Base-by-base conservation (phyloP, 2,113 vertebrate species). In the Otocyon megalotis region DNA sequence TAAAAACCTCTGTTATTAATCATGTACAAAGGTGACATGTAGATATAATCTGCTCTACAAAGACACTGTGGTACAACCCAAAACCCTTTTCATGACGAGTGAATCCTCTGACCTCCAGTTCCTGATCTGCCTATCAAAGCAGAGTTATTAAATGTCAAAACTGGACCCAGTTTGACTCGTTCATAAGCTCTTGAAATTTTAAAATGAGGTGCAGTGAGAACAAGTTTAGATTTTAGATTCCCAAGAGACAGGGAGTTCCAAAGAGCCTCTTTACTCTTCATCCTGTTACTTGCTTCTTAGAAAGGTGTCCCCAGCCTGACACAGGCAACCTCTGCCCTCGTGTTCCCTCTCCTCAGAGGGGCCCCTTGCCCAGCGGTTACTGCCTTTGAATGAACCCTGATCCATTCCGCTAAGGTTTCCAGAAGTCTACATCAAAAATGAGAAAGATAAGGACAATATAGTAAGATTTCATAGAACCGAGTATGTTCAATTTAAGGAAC, bases 131-230 rank as follows among this genome's bases (percentile, higher is more conserved):
- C 43, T 43, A 5, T 65, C 24, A 48, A 50, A 87, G 69, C 35
- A 80, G 20, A 50, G 30, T 71, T 92, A 56, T 43, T 83, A 32
- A 54, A 62, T 79, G 67, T 80, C 74, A 67, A 16, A 50, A 16
- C 56, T 58, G 43, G n/a, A n/a, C 67, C 69, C 67, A 24, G 14
- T 37, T 62, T 87, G 62, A 58, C 37, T 83, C 93, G 72, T 80
- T 81, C 16, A 32, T 32, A 72, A 88, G 93, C 82, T 76, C 82
- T 53, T 88, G 28, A 81, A 54, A 81, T 67, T 90, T 94, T 37
- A 50, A 72, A 89, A 63, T 16, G 50, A 65, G 5, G 63, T 20
- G 3, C 16, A 67, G 2, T 15, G 24, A 76, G 67, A 90, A 67
- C 56, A 86, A 24, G 22, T 69, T 92, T 81, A 65, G 30, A 56